Conservation (phyloP, 2,797 vertebrate species). For the Dipus sagitta region DNA sequence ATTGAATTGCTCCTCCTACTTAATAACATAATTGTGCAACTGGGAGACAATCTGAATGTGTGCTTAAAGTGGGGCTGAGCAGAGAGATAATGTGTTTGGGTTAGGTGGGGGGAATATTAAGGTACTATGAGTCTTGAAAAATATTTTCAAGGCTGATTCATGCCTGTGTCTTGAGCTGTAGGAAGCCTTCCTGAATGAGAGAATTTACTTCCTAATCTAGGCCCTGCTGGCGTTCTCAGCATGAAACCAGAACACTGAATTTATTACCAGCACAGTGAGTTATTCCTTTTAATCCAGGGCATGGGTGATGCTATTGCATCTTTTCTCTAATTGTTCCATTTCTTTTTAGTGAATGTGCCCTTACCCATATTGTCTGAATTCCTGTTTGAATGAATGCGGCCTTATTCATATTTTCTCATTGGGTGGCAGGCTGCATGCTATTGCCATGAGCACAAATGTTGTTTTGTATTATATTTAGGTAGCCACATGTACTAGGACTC, state of each 20-base stretch:
- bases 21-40: constrained; percentile 27
- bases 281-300: constrained; percentile 70
- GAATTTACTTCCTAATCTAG: constrained; percentile 58
- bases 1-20: constrained; percentile 7
- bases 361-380: constrained; percentile 20
- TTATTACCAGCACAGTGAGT: constrained; percentile 66
- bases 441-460: background rate
- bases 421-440: background rate
- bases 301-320: constrained; percentile 5
- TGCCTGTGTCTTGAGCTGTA: constrained; percentile 42
- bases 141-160: constrained; percentile 67
- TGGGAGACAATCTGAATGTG: background rate
- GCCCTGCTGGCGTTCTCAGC: constrained; percentile 50
- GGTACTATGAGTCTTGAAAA: constrained; percentile 27
- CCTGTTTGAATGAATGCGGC: background rate
- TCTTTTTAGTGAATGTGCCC: background rate
- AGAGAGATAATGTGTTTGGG: background rate
- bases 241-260: constrained; percentile 54
- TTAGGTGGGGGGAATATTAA: constrained; percentile 21
- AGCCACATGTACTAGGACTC: background rate
- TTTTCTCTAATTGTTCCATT: constrained; percentile 49
- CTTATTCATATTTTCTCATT: background rate
- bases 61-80: background rate
- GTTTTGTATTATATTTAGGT: background rate
- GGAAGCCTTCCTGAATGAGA: constrained; percentile 57